A percentile compares a stretch with the other conserved stretches of the same genome.
These are phyloP conservation scores for Mergus octosetaceus DNA, from an alignment of 2,797 vertebrate genomes.

Conservation along the genomic window DNA sequence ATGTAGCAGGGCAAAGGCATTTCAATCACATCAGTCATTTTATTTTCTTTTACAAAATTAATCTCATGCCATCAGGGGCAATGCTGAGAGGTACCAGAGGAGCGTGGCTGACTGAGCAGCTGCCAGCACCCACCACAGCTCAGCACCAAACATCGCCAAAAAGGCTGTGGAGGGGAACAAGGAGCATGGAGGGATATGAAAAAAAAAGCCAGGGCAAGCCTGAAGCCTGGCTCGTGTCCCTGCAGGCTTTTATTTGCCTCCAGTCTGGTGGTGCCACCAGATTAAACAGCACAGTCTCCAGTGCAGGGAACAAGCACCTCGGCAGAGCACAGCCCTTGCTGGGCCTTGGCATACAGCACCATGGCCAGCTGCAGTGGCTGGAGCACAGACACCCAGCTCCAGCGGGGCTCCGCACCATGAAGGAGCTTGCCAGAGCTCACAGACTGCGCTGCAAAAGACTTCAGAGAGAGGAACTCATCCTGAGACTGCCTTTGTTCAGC, in stretches of 20 bases:
- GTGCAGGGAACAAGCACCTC: not conserved
- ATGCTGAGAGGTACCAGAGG: not conserved
- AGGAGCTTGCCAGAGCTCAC: not conserved
- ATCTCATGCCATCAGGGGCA: not conserved
- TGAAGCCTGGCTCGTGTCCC: not conserved
- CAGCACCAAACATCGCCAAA: not conserved
- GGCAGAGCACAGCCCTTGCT: not conserved
- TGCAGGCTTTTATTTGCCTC: not conserved
- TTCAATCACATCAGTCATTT: not conserved
- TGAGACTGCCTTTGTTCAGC: not conserved
- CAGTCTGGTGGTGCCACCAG: not conserved
- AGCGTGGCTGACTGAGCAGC: not conserved
- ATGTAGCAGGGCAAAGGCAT: not conserved
- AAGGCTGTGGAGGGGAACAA: not conserved
- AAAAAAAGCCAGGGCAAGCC: not conserved
- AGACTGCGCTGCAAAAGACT: not conserved
- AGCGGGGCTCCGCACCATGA: not conserved
- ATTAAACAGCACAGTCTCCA: not conserved
- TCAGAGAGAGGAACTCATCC: not conserved
- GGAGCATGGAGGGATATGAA: not conserved
- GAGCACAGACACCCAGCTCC: not conserved
- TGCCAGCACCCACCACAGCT: not conserved
- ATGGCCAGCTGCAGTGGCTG: not conserved
- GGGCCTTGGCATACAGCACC: not conserved
- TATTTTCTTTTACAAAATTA: not conserved